Percentiles rank a stretch among this genome's conserved stretches.
Evolutionary conservation across 2,888 invertebrate species (phyloP).

Genomic region (Drosophila atripex): DNA sequence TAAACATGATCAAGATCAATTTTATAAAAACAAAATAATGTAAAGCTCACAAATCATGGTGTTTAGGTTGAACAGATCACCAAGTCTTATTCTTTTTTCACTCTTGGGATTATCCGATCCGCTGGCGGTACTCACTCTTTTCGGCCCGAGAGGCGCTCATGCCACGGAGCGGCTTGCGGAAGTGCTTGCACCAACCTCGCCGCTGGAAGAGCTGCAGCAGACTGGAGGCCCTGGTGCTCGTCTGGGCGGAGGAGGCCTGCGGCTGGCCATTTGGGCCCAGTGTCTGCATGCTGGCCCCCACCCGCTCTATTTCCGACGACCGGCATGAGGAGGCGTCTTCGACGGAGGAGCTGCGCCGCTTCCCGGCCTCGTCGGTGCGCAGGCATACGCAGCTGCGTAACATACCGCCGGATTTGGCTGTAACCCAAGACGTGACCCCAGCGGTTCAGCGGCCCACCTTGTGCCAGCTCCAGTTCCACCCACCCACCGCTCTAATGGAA

Average conservation of each 20-base stretch:
- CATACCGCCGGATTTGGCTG: constrained; percentile 64
- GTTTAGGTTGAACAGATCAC: not conserved
- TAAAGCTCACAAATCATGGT: not conserved
- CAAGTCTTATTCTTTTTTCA: not conserved
- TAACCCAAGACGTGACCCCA: constrained; percentile 36
- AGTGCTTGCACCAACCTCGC: constrained; percentile 88
- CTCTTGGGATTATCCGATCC: not conserved
- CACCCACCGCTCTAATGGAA: constrained; percentile 38
- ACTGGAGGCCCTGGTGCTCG: constrained; percentile 74
- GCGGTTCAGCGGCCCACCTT: not conserved
- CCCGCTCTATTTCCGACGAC: constrained; percentile 83
- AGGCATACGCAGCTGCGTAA: constrained; percentile 83
- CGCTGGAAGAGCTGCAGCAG: constrained; percentile 83
- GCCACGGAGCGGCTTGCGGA: constrained; percentile 87
- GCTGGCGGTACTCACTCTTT: constrained; percentile 86
- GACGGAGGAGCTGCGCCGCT: constrained; percentile 83
- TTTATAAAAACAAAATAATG: not conserved
- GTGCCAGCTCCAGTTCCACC: constrained; percentile 52
- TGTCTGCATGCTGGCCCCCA: constrained; percentile 76
- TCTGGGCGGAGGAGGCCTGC: constrained; percentile 51
- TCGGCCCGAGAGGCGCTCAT: constrained; percentile 91
- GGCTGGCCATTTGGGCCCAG: constrained; percentile 67
- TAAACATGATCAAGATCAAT: not conserved
- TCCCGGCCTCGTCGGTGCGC: constrained; percentile 77
- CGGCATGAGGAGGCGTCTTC: constrained; percentile 84